These are phyloP conservation scores for Gadus macrocephalus DNA, from an alignment of 2,113 vertebrate genomes.

Conservation along the genomic window DNA sequence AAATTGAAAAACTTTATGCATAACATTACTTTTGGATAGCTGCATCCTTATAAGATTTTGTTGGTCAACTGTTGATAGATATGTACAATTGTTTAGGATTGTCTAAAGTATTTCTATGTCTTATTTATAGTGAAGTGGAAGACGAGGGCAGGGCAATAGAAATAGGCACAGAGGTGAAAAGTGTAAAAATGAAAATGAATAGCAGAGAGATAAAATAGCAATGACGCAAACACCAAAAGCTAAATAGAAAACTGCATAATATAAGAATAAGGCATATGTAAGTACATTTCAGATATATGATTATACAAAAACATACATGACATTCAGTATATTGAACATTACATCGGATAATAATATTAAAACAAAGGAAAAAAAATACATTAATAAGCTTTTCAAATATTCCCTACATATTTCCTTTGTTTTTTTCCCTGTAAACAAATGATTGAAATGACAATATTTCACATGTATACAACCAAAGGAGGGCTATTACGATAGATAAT, in stretches of 20 bases:
- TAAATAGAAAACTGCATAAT: constrained; percentile 44
- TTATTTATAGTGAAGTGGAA: constrained; percentile 33
- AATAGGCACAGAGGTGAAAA: constrained; percentile 66
- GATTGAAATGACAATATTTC: constrained; percentile 58
- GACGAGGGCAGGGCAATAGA: constrained; percentile 32
- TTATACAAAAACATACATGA: constrained; percentile 68
- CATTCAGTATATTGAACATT: constrained; percentile 61
- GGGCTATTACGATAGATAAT: constrained; percentile 5
- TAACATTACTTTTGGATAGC: constrained; percentile 41
- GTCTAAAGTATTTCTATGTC: constrained; percentile 48
- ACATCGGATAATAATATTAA: constrained; percentile 36
- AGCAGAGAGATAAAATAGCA: constrained; percentile 13
- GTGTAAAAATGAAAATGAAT: constrained; percentile 36
- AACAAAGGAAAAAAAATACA: constrained; percentile 45
- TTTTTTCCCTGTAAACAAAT: constrained; percentile 70
- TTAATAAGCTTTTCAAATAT: constrained; percentile 62
- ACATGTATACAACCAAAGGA: constrained; percentile 50
- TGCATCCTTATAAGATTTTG: constrained; percentile 49
- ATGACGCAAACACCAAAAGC: constrained; percentile 11
- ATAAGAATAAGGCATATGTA: constrained; percentile 68
- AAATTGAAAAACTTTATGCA: constrained; percentile 23
- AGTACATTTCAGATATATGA: constrained; percentile 63
- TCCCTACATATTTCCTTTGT: constrained; percentile 49
- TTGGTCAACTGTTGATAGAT: constrained; percentile 39
- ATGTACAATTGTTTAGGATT: constrained; percentile 53